Percentiles rank a stretch among this genome's conserved stretches.
Evolutionary conservation across 2,113 vertebrate species (phyloP).

Genomic region (Tricholaema leucomelas): DNA sequence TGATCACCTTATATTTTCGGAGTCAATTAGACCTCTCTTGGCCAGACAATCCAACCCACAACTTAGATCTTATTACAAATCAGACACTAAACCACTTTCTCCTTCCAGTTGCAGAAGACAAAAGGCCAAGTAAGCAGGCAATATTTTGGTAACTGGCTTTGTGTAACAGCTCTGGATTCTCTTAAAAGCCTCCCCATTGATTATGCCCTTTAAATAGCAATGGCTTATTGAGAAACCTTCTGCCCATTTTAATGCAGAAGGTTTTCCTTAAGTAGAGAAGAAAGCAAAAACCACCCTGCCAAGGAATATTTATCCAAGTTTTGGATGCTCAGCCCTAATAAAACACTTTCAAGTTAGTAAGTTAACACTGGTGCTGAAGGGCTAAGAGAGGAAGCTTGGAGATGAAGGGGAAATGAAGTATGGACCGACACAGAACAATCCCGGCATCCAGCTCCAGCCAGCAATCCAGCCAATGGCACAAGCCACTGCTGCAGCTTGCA

Average conservation of each 20-base stretch:
- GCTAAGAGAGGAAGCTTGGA: not conserved
- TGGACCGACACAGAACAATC: not conserved
- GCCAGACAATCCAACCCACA: slow-evolving; percentile 43
- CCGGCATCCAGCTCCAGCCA: slow-evolving; percentile 9
- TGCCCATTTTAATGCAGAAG: not conserved
- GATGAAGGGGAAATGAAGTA: not conserved
- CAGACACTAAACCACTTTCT: slow-evolving; percentile 46
- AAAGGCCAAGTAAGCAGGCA: slow-evolving; percentile 15
- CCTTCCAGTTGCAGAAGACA: slow-evolving; percentile 21
- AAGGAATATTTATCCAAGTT: not conserved
- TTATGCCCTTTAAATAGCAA: slow-evolving; percentile 55
- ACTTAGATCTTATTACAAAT: slow-evolving; percentile 32
- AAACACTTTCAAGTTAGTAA: not conserved
- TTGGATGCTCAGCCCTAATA: not conserved
- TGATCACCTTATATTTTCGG: slow-evolving; percentile 38
- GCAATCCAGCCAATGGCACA: not conserved
- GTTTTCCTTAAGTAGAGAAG: not conserved
- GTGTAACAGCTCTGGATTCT: slow-evolving; percentile 24
- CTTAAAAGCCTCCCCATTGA: slow-evolving; percentile 51
- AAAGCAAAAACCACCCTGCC: not conserved
- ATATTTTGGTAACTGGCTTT: slow-evolving; percentile 12
- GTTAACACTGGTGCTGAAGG: not conserved
- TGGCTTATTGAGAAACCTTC: not conserved
- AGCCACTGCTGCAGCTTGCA: not conserved
- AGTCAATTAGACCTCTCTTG: slow-evolving; percentile 45